Percentiles rank a stretch among this genome's conserved stretches.
phyloP scores from a whole-genome alignment of 2,797 vertebrate genomes.

The Lagocephalus sceleratus region DNA sequence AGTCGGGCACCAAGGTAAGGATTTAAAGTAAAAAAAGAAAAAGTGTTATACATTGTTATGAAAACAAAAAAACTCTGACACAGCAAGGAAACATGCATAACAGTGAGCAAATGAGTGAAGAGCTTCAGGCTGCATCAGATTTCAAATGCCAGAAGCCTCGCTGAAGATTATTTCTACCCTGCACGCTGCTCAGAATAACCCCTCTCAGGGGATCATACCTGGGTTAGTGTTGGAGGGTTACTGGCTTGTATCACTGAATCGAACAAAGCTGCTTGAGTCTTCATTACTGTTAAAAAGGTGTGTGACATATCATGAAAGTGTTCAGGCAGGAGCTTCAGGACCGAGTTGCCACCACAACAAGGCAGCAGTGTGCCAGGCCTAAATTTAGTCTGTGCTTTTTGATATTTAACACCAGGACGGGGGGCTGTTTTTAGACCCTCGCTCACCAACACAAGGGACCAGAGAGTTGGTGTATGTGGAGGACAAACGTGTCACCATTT shows the following conservation, averaged over 20 bases:
- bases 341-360: conserved; percentile 35
- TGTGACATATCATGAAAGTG: not conserved
- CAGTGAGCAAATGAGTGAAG: conserved; percentile 17
- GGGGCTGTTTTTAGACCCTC: conserved; percentile 27
- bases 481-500: not conserved
- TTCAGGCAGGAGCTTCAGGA: conserved; percentile 1
- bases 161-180: conserved; percentile 58
- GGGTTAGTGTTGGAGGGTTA: conserved; percentile 8
- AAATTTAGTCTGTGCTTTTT: conserved; percentile 59
- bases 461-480: conserved; percentile 6
- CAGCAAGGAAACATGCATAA: conserved; percentile 1
- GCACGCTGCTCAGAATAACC: conserved; percentile 49
- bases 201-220: conserved; percentile 13
- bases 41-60: not conserved
- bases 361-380: conserved; percentile 46
- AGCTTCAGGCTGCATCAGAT: conserved; percentile 51
- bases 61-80: not conserved
- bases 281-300: conserved; percentile 1
- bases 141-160: conserved; percentile 51
- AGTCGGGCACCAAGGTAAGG: conserved; percentile 67
- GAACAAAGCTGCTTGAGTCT: not conserved
- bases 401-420: conserved; percentile 49
- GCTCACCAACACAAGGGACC: not conserved
- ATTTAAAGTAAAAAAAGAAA: no score
- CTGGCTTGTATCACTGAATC: not conserved